Evolutionary conservation across 2,797 vertebrate genomes (phyloP), one percentile per base, ranked within the genome.

Genomic region (Gadopsis marmoratus): DNA sequence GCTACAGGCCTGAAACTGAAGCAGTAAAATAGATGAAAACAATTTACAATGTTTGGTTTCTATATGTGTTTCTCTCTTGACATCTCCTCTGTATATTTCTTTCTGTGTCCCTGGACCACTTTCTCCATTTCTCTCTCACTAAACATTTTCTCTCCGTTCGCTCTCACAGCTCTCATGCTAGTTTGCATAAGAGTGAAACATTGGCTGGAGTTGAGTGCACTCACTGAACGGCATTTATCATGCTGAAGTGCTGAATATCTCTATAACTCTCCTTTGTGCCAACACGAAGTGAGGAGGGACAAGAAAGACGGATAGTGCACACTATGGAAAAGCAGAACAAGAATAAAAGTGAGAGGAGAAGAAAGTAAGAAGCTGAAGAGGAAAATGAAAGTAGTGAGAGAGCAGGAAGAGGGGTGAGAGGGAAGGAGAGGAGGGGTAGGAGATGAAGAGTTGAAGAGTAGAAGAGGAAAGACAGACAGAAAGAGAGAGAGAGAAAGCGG

Each of bases 181-280:
- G 86, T 93, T 94, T 93, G 90, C 88, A 82, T 92, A 94, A 91
- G 85, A 87, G 83, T 79, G 83, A 74, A 87, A 81, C 80, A 82
- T 39, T 91, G 88, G 86, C 83, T 82, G 71, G 73, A 89, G 83
- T 75, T 83, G 85, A 92, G 90, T 83, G 84, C 86, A 81, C 91
- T 92, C 78, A 72, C 65, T 78, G 82, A 88, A 81, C 82, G 82
- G 81, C 77, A 77, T 87, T 89, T 88, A 87, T 89, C 89, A 86
- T 9, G 77, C 55, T 87, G 73, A 86, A 91, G 87, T 87, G 86
- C 54, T 81, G 81, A 82, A 85, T 81, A 87, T 83, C 82, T 84
- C 67, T 78, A 66, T 65, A 88, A 75, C 78, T 74, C 73, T 41
- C 54, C 39, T 88, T 76, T 74, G 77, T 66, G 69, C 37, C 51